Conservation (phyloP, 2,888 invertebrate genomes). For the Aricia artaxerxes region DNA sequence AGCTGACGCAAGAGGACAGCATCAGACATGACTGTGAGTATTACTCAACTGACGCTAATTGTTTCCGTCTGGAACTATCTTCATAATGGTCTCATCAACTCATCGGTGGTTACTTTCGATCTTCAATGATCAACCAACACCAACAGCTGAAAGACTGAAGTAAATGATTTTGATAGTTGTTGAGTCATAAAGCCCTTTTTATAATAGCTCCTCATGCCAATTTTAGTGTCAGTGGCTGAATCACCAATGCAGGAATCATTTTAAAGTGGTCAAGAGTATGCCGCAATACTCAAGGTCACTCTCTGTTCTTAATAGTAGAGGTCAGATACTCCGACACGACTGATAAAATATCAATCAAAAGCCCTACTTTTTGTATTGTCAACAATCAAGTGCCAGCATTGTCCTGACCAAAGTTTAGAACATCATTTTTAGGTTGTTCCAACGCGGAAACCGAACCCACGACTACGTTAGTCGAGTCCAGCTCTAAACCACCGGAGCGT, state of each 20-base stretch:
- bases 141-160: background rate
- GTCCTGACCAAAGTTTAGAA: background rate
- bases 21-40: constrained; percentile 69
- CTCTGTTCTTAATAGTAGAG: background rate
- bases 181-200: background rate
- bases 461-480: background rate
- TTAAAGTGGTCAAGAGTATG: background rate
- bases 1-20: constrained; percentile 47
- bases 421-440: too few relatives aligned
- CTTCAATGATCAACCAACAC: background rate
- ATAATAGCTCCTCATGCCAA: background rate
- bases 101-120: background rate
- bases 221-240: background rate
- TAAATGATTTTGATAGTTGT: background rate
- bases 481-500: background rate
- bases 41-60: constrained; percentile 15
- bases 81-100: background rate
- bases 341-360: background rate
- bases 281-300: background rate
- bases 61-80: constrained; percentile 16
- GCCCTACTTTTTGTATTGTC: background rate
- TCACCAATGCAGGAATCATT: background rate
- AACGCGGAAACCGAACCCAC: background rate
- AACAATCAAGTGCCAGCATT: background rate
- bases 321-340: background rate